Evolutionary conservation across 1,140 invertebrate species (phyloP), one percentile per base, ranked within the genome.

Genomic region (Drosophila bocqueti): DNA sequence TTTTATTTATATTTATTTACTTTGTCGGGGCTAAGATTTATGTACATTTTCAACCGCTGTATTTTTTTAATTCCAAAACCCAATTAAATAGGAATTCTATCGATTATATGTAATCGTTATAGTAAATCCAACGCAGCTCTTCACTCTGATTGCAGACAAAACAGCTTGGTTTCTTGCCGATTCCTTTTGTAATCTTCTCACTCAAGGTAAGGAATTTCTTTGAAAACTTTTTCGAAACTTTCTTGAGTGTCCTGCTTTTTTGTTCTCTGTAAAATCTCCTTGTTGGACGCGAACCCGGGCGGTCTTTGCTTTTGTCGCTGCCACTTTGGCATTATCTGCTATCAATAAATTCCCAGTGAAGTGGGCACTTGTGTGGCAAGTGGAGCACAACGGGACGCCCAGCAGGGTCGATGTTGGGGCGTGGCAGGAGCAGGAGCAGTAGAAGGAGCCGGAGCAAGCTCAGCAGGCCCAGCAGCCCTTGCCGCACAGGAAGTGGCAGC

Each of bases 321-420:
- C 79, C 85, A 90, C 85, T 90, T 90, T 72, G 82, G 79, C 65
- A 91, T 90, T 90, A 90, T 90, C 85, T 90, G 79, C 85, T 84
- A 90, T 90, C 85, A 90, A 90, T 90, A 90, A 90, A 91, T 90
- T 90, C 86, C 85, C 83, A 90, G 85, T 90, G 85, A 90, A 90
- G 85, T 90, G 85, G 72, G 79, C 85, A 90, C 86, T 90, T 91
- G 86, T 90, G 85, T 76, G 75, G 69, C 86, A 89, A 90, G 81
- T 90, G 82, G 68, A 79, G 85, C 85, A 90, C 85, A 89, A 90
- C 78, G 74, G 85, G 67, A 69, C 42, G 71, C 81, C 74, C 76
- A 87, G 63, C 74, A 61, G 69, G 43, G 65, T 57, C 54, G 54
- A 57, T 57, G 54, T 57, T 57, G 54, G 64, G 49, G 42, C 52